Evolutionary conservation across 2,797 vertebrate species (phyloP).

Genomic region (Thripadectes ignobilis): DNA sequence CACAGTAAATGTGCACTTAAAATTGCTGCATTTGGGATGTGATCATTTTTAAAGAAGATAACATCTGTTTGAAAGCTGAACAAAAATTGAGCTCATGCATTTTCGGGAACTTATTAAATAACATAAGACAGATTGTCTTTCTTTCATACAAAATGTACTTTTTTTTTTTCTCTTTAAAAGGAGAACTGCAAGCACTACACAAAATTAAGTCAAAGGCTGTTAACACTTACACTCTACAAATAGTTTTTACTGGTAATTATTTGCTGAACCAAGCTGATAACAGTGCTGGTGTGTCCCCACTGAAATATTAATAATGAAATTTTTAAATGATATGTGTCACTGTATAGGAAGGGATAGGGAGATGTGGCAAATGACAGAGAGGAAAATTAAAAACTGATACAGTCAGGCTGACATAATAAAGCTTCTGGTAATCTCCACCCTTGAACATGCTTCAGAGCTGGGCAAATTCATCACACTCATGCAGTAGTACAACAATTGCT

Average conservation of each 20-base stretch:
- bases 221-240: not conserved
- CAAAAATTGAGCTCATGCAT: conserved; percentile 40
- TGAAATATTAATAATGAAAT: not conserved
- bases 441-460: not conserved
- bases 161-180: not conserved
- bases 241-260: not conserved
- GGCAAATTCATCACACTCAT: not conserved
- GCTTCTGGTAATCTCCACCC: not conserved
- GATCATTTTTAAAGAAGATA: conserved; percentile 50
- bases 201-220: not conserved
- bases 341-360: not conserved
- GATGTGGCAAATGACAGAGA: not conserved
- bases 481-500: not conserved
- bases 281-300: not conserved
- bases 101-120: conserved; percentile 28
- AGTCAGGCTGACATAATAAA: not conserved
- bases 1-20: conserved; percentile 51
- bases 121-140: conserved; percentile 22
- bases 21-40: conserved; percentile 17
- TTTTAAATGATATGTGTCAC: not conserved
- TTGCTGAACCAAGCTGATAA: not conserved
- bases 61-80: conserved; percentile 66
- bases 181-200: not conserved
- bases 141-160: not conserved
- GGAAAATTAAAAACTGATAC: not conserved